Evolutionary conservation across 1,140 invertebrate species (phyloP), one percentile per base, ranked within the genome.

Genomic region (Calliphora vicina): DNA sequence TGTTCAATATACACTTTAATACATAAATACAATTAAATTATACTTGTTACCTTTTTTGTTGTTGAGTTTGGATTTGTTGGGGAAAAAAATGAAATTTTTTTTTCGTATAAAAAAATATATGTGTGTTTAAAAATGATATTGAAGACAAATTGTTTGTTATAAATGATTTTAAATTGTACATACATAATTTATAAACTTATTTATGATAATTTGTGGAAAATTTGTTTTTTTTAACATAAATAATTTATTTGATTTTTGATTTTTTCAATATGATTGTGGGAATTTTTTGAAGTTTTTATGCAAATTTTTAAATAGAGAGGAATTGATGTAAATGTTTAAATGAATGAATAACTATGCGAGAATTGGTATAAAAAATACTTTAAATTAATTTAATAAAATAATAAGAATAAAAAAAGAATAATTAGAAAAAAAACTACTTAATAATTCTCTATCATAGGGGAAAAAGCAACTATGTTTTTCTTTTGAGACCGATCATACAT

Each of bases 401-500:
- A 23, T 35, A 78, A 35, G 17, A 73, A 76, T 50, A 80, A 85
- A 2, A 35, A 72, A 25, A 72, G 26, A 27, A 72, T 26, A 9
- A 12, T 72, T 25, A 29, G 3, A 23, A 74, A 74, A 74, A n/a
- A 74, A 27, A 2, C 29, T 74, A 35, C 67, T 74, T 74, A 67
- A 10, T 78, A 43, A n/a, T 27, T 73, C 4, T 73, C 13, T 73
- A 15, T 20, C 43, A 43, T 10, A 23, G 0, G n/a, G 2, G 5
- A 23, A 0, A 43, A 2, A 23, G 2, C n/a, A 74, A 29, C 72
- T 91, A 91, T 85, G 88, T 85, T 84, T 89, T 90, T 45, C 90
- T 85, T 82, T 88, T 91, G 0, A 93, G 84, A 2, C 90, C 86
- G 10, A 92, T 67, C 27, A 93, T 85, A 82, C 91, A 93, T 0